phyloP scores from a whole-genome alignment of 92 coral and sea anemone genomes.

The Bergia sp. region DNA sequence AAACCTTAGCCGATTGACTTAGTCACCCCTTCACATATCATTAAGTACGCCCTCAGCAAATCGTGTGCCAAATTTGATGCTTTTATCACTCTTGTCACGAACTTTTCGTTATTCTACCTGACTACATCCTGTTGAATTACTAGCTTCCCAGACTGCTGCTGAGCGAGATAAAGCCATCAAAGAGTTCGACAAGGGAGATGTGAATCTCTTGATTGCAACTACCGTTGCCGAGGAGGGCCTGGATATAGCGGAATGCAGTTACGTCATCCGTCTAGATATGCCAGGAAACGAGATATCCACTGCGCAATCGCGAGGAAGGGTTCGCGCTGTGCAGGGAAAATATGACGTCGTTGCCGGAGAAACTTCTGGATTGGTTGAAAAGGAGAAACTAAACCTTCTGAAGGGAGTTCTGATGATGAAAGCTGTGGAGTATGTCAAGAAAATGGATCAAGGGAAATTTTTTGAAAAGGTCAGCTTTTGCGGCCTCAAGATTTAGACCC shows the following conservation, averaged over 20 bases:
- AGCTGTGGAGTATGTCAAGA: conserved; percentile 23
- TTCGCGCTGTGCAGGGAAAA: conserved; percentile 21
- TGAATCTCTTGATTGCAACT: conserved; percentile 91
- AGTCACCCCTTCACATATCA: no score
- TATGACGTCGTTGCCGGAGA: conserved; percentile 27
- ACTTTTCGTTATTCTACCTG: not conserved
- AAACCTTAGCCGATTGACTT: no score
- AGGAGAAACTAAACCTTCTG: conserved; percentile 34
- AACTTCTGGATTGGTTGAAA: conserved; percentile 19
- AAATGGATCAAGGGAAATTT: conserved; percentile 14
- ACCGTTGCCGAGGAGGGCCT: conserved; percentile 82
- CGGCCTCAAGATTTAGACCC: not conserved
- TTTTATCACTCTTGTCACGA: not conserved
- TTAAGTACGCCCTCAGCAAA: no score
- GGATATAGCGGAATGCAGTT: conserved; percentile 46
- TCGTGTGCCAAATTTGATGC: no score
- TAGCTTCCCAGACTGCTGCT: conserved; percentile 83
- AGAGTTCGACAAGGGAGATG: conserved; percentile 78
- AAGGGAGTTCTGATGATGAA: conserved; percentile 52
- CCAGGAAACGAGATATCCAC: conserved; percentile 66
- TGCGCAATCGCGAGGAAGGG: conserved; percentile 69
- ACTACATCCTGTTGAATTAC: not conserved
- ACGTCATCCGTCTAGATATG: conserved; percentile 57
- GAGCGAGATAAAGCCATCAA: conserved; percentile 80
- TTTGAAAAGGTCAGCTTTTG: conserved; percentile 16